Conservation (phyloP, 2,888 invertebrate genomes). For the Dryomyza anilis region DNA sequence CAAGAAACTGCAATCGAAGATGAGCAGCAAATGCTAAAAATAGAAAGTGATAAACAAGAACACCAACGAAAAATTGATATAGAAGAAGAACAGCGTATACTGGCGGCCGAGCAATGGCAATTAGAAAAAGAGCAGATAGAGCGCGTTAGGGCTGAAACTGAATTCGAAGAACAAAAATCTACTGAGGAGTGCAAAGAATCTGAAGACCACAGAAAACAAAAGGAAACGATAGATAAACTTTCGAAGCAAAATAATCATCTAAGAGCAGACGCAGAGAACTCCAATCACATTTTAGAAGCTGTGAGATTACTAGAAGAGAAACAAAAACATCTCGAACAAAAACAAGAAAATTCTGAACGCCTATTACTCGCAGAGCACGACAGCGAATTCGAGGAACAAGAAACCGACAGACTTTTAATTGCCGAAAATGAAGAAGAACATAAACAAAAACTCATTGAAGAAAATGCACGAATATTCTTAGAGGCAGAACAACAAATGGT, state of each 20-base stretch:
- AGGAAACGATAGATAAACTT: too few relatives aligned
- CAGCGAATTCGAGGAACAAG: slow-evolving; percentile 17
- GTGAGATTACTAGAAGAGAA: slow-evolving; percentile 34
- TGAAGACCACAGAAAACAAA: too few relatives aligned
- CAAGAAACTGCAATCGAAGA: slow-evolving; percentile 20
- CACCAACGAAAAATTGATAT: too few relatives aligned
- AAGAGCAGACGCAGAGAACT: slow-evolving; percentile 32
- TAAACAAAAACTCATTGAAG: slow-evolving; percentile 48
- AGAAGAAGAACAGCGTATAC: too few relatives aligned
- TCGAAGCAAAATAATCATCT: slow-evolving; percentile 2
- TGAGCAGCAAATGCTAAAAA: too few relatives aligned
- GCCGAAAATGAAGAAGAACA: slow-evolving; percentile 31
- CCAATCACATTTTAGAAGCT: slow-evolving; percentile 28
- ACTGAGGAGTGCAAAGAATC: too few relatives aligned
- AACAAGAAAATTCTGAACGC: slow-evolving; percentile 10
- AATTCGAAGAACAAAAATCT: too few relatives aligned
- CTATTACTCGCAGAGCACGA: slow-evolving; percentile 27
- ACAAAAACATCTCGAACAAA: slow-evolving; percentile 30
- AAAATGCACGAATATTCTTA: slow-evolving; percentile 52
- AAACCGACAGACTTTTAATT: slow-evolving; percentile 33
- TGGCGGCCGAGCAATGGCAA: too few relatives aligned
- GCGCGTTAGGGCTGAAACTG: too few relatives aligned
- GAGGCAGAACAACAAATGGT: slow-evolving; percentile 58
- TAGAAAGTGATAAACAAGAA: too few relatives aligned
- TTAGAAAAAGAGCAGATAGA: too few relatives aligned